Conservation (phyloP, 1,140 invertebrate genomes). For the Temnothorax curvispinosus region DNA sequence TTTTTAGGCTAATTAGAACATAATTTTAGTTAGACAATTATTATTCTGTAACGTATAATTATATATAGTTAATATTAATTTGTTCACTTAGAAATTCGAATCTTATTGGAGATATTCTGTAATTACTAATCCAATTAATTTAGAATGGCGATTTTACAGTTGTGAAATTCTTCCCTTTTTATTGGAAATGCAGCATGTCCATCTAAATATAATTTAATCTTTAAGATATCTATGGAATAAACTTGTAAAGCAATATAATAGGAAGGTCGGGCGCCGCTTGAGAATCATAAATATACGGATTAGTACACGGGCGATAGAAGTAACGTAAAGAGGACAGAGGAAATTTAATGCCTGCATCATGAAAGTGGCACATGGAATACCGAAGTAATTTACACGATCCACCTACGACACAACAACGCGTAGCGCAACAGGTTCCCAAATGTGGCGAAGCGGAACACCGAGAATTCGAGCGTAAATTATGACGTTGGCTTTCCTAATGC, state of each 20-base stretch:
- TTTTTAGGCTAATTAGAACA: neutral
- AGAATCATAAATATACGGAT: slow-evolving; percentile 52
- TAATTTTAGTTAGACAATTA: neutral
- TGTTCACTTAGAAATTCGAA: neutral
- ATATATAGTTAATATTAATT: neutral
- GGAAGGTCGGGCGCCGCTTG: neutral
- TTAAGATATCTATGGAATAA: slow-evolving; percentile 29
- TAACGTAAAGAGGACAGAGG: slow-evolving; percentile 37
- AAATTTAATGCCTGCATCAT: slow-evolving; percentile 38
- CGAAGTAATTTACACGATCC: slow-evolving; percentile 57
- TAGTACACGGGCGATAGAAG: slow-evolving; percentile 10
- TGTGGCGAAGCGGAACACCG: slow-evolving; percentile 44
- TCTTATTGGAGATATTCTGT: neutral
- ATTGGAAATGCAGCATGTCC: neutral
- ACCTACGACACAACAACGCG: slow-evolving; percentile 44
- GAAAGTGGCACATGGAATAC: slow-evolving; percentile 58
- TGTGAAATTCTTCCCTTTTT: neutral
- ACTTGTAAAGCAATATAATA: slow-evolving; percentile 47
- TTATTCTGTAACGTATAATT: neutral
- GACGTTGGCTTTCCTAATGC: slow-evolving; percentile 64
- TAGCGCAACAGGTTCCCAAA: slow-evolving; percentile 54
- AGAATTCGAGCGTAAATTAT: slow-evolving; percentile 69
- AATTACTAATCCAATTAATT: neutral
- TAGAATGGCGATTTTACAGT: neutral
- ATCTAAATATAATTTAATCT: slow-evolving; percentile 31